Base-by-base conservation (phyloP, 2,888 invertebrate genomes). In the Saturnia japonica region DNA sequence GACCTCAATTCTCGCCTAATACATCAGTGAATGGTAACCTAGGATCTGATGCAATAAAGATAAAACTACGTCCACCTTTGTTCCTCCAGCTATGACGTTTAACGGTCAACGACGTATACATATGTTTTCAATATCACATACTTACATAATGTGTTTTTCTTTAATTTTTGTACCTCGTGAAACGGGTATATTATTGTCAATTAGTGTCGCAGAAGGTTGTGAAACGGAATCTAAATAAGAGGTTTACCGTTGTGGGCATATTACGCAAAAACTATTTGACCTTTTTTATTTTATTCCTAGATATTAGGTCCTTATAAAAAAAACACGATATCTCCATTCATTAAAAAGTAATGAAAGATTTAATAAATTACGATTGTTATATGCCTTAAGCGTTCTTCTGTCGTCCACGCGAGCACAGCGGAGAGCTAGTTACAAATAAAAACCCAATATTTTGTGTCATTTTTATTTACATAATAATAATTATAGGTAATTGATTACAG, bases 401-500 rank as follows among this genome's bases (percentile, higher is more conserved):
- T n/a, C n/a, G n/a, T n/a, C n/a, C n/a, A n/a, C n/a, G n/a, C n/a
- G n/a, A n/a, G n/a, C n/a, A n/a, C n/a, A n/a, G n/a, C n/a, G n/a
- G n/a, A n/a, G n/a, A n/a, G n/a, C n/a, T n/a, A n/a, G 43, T 60
- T 69, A 69, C 69, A 34, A 74, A 72, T 62, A n/a, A 72, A 62
- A 51, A 67, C 6, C 40, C 3, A 25, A 68, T 69, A 25, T 34
- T 69, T 64, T 47, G 64, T 72, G 64, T 66, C 67, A 67, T 64
- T 71, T 76, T 71, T 77, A 77, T 75, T 75, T 74, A 76, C 75
- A 73, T 70, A 71, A 70, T 72, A n/a, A n/a, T 62, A 19, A 64
- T 22, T n/a, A n/a, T n/a, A n/a, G n/a, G n/a, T n/a, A n/a, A 64
- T 60, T 64, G 40, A 64, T 64, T 75, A 57, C 40, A 72, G 67